Base-by-base conservation (phyloP, 2,888 invertebrate genomes). In the Eupithecia dodoneata region DNA sequence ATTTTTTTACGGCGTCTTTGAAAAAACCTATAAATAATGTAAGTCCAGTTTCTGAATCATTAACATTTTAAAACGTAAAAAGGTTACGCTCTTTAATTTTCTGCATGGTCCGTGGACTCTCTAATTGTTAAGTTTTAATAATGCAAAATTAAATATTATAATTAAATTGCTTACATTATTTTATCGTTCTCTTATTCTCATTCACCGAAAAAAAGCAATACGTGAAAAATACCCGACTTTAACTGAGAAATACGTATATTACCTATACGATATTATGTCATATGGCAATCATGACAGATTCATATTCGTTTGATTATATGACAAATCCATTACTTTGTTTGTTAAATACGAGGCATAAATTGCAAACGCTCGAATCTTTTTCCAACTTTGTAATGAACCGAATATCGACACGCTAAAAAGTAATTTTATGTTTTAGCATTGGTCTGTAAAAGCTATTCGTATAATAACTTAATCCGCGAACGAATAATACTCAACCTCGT, bases 1-100 rank as follows among this genome's bases (percentile, higher is more conserved):
- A 4, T 42, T 66, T 66, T 66, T 66, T 42, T 10, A 4, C 4
- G 41, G 15, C 9, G 66, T 66, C 41, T 66, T 15, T 12, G 59
- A 63, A 30, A 63, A 30, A 63, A 30, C 30, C 63, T 59, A 18
- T 10, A 63, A 3, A 63, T 63, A 30, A 52, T 63, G 18, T 30
- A 59, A 18, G 7, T 30, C 63, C 18, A 59, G 59, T 63, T 59
- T 30, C 30, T 30, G 2, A 18, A 30, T 63, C n/a, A 30, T 12
- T 18, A 18, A 18, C 30, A 63, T 63, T 63, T 63, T 30, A 30
- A 18, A 59, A 18, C 18, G 18, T 59, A 18, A 30, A n/a, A 47
- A 47, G 47, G 47, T 49, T 70, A 45, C 70, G 70, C 47, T 70
- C 70, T 70, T 70, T 70, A 70, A 70, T 47, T 70, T 66, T 47